Conservation (phyloP, 2,113 vertebrate species). For the Aplodontia rufa region DNA sequence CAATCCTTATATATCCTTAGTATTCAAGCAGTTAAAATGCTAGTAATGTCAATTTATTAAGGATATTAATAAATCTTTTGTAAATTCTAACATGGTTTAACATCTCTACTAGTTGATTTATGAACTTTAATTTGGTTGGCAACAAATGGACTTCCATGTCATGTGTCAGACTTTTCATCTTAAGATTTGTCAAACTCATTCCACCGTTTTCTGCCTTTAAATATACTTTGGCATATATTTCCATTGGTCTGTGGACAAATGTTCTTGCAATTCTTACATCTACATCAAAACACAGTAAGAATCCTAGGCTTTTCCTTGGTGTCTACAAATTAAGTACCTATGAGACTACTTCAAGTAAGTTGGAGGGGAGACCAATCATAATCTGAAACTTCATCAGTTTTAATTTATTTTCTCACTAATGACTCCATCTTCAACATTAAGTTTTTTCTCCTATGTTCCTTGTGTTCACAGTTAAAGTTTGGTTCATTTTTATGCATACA, state of each 20-base stretch:
- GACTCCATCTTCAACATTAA: background rate
- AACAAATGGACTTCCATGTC: background rate
- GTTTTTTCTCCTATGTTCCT: background rate
- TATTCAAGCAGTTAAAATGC: background rate
- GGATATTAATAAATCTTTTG: too few relatives aligned
- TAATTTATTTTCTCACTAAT: background rate
- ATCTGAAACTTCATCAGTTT: background rate
- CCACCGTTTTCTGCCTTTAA: background rate
- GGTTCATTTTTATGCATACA: background rate
- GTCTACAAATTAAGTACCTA: background rate
- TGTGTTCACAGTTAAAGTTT: background rate
- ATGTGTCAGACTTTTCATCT: background rate
- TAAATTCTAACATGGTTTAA: background rate
- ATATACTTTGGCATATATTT: background rate
- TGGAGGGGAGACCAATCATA: background rate
- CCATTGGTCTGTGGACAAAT: background rate
- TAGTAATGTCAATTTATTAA: background rate
- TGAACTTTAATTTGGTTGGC: background rate
- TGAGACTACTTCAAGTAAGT: background rate
- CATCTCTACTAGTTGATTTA: background rate
- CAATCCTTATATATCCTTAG: background rate
- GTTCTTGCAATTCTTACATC: background rate
- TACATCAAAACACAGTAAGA: background rate
- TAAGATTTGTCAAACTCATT: background rate
- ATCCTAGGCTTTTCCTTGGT: background rate